Evolutionary conservation across 2,797 vertebrate genomes (phyloP).

Genomic region (Calcarius lapponicus): DNA sequence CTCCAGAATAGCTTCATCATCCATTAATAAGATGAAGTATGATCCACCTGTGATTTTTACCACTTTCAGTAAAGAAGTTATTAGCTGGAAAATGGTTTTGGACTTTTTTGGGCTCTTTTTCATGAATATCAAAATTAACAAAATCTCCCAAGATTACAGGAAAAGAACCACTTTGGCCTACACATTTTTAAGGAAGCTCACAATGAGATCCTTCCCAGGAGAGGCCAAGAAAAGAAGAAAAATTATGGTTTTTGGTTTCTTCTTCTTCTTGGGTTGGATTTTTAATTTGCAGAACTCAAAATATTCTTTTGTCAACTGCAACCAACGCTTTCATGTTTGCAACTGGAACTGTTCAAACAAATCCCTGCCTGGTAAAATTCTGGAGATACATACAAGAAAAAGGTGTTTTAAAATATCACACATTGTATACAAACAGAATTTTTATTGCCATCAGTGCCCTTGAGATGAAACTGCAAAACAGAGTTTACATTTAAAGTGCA

Average conservation of each 20-base stretch:
- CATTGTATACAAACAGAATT: background rate
- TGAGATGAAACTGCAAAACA: background rate
- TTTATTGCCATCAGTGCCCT: background rate
- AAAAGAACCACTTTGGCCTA: accelerated
- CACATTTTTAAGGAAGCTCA: background rate
- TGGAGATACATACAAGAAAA: background rate
- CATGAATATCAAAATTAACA: background rate
- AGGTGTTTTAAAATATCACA: background rate
- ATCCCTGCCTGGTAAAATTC: background rate
- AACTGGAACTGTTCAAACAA: background rate
- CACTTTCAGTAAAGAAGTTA: background rate
- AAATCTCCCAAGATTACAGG: background rate
- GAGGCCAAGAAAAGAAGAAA: background rate
- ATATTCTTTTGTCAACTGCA: background rate
- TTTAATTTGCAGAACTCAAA: background rate
- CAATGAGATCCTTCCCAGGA: background rate
- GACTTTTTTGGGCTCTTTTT: background rate
- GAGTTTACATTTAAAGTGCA: background rate
- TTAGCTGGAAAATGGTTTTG: background rate
- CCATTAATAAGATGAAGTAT: background rate
- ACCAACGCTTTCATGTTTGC: background rate
- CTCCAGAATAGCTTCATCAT: background rate
- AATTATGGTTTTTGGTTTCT: background rate
- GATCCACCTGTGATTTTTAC: background rate
- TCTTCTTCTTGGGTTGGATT: background rate